Base-by-base conservation (phyloP, 1,140 invertebrate genomes). In the Caenorhabditis tropicalis region DNA sequence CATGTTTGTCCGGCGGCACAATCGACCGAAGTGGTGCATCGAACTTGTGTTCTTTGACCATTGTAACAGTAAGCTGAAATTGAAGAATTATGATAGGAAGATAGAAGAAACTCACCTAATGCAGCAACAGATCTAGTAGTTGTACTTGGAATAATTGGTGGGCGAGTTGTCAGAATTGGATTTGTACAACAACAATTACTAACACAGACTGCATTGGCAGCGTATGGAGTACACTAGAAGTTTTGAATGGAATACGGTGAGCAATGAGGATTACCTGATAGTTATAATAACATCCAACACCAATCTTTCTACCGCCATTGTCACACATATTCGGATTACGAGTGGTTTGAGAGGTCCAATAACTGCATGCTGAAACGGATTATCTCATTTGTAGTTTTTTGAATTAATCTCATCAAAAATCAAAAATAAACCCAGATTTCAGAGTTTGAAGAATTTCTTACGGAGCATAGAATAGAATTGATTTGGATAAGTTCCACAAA, bases 401-500 rank as follows among this genome's bases (percentile, higher is more conserved):
- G n/a, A n/a, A n/a, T n/a, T n/a, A n/a, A n/a, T n/a, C n/a, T n/a
- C n/a, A n/a, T n/a, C n/a, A n/a, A n/a, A n/a, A n/a, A n/a, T n/a
- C n/a, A n/a, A n/a, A n/a, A n/a, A n/a, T n/a, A n/a, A n/a, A n/a
- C n/a, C n/a, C n/a, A 36, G 31, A 65, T 65, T 24, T 24, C 53
- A n/a, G n/a, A 51, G 16, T 16, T 51, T n/a, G 1, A n/a, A 19
- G n/a, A 51, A 19, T 16, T 51, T 51, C 15, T 83, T 83, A 83
- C 82, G 82, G 19, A 74, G 24, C 27, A 36, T 49, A 16, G 82
- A 83, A n/a, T 79, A 79, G 24, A 74, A 83, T 21, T 74, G 60
- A 24, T 87, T 87, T 2, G 87, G 87, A 81, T 70, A 85, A 27
- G 36, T 79, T 46, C 87, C 87, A 82, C 87, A 87, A 46, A 87